Evolutionary conservation across 2,113 vertebrate species (phyloP), one percentile per base, ranked within the genome.

Genomic region (Rhea pennata): DNA sequence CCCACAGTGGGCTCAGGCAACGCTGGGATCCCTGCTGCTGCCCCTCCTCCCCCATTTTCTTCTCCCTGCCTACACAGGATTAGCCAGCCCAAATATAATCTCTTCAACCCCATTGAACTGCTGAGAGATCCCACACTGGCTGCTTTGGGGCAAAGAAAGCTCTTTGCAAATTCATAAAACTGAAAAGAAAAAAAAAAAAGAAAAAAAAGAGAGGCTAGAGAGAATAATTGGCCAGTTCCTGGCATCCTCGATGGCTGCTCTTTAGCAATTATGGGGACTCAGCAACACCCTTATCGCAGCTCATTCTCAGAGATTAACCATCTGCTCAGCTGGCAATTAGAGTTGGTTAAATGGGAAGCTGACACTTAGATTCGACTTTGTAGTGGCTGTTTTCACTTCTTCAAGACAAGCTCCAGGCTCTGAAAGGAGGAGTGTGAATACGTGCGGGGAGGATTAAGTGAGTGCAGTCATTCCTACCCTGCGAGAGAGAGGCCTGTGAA

Each of bases 171-270:
- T 93, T 73, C 89, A 85, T 29, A 73, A 73, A 93, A 76, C 19
- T 75, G 27, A 42, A 40, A 72, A 19, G 26, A 36, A 71, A 16
- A 33, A 14, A 29, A 29, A 39, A 13, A 16, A 50, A n/a, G n/a
- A 24, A 26, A 54, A 29, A 5, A 7, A 21, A 16, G 83, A 94
- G 82, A 75, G 95, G 69, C 31, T 40, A 46, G 39, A 33, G 39
- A 96, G 93, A 96, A 79, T 95, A 96, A 95, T 76, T 94, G 93
- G 42, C 90, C 11, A 24, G 85, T 95, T 97, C 94, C 93, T 42
- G 1, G 39, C 91, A 85, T 85, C 93, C 95, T 96, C 46, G 70
- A 74, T 96, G 86, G 82, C 42, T 86, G 89, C 94, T 96, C 90
- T 91, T 88, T 64, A 92, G 80, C 75, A 97, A 96, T 96, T 97